A percentile compares a stretch with the other conserved stretches of the same genome.
These are phyloP conservation scores for Epinotia bilunana DNA, from an alignment of 2,888 invertebrate genomes.

Conservation along the genomic window DNA sequence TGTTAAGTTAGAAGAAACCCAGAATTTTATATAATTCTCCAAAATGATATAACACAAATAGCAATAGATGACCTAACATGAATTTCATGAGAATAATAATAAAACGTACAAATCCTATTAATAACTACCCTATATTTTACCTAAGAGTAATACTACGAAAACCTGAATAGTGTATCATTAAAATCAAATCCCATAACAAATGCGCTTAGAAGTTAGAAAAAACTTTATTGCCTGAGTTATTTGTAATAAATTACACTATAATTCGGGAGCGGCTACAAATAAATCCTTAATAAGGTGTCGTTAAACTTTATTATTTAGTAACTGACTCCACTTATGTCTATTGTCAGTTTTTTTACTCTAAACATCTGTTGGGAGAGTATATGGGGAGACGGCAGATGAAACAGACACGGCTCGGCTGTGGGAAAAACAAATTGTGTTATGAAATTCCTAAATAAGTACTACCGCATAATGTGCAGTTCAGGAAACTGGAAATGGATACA, in stretches of 20 bases:
- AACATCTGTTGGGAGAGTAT: constrained; percentile 73
- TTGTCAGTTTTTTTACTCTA: constrained; percentile 70
- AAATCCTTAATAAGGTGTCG: constrained; percentile 58
- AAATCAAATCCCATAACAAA: constrained; percentile 77
- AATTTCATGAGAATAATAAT: constrained; percentile 48
- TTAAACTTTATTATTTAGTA: constrained; percentile 48
- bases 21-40: neutral
- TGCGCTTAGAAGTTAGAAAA: constrained; percentile 60
- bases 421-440: neutral
- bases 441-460: no score
- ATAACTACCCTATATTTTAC: constrained; percentile 72
- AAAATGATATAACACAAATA: neutral
- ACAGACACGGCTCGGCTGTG: neutral
- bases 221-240: constrained; percentile 70
- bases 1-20: neutral
- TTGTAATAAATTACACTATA: constrained; percentile 83
- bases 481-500: no score
- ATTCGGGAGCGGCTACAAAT: constrained; percentile 77
- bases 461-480: no score
- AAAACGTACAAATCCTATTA: constrained; percentile 66
- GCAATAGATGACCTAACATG: constrained; percentile 5
- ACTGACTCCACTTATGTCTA: constrained; percentile 76
- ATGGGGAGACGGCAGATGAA: constrained; percentile 56
- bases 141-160: constrained; percentile 43
- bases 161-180: constrained; percentile 66